These are phyloP conservation scores for Tragulus kanchil DNA, from an alignment of 2,113 vertebrate genomes.

Conservation along the genomic window DNA sequence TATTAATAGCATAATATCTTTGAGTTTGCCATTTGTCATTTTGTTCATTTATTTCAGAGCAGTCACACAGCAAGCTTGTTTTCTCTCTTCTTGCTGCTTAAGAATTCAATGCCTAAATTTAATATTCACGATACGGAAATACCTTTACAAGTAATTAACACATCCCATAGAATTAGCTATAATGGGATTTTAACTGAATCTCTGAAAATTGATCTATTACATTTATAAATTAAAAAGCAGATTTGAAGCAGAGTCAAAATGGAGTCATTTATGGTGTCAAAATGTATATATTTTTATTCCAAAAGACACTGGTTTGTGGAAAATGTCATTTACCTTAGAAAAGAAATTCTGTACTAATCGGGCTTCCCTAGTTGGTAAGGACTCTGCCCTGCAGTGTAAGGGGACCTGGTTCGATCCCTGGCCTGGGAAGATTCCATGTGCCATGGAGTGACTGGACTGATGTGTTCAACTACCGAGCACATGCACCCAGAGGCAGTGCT, in stretches of 20 bases:
- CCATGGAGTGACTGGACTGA: no score
- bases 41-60: background rate
- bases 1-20: background rate
- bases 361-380: no score
- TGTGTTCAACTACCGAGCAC: no score
- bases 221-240: background rate
- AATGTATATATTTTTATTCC: background rate
- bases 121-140: slow-evolving; percentile 5
- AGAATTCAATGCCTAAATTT: slow-evolving; percentile 8
- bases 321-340: background rate
- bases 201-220: background rate
- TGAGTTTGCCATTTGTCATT: background rate
- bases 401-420: no score
- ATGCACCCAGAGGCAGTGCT: no score
- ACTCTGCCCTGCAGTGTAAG: no score
- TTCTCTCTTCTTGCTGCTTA: slow-evolving; percentile 49
- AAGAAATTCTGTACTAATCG: no score
- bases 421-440: no score
- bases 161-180: background rate
- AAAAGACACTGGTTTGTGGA: background rate
- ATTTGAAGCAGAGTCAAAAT: background rate
- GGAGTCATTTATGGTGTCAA: background rate
- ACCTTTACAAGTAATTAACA: background rate
- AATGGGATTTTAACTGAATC: background rate
- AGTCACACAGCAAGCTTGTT: background rate